phyloP scores from a whole-genome alignment of 2,113 vertebrate genomes.

The Scomber colias region DNA sequence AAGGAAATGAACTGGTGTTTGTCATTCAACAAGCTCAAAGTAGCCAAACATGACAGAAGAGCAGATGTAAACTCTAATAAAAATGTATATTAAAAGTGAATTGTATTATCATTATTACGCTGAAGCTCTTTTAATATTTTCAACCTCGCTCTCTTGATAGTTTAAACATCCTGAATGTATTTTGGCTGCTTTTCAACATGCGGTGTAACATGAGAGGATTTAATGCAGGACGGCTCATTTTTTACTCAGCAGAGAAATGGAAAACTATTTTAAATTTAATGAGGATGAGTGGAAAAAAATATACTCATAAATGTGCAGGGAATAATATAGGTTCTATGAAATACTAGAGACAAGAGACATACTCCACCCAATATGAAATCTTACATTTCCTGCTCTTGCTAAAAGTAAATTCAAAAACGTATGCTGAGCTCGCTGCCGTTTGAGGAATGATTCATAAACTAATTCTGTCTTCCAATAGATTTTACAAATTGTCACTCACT shows the following conservation, averaged over 20 bases:
- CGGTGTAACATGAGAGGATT: not conserved
- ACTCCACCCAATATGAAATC: conserved; percentile 40
- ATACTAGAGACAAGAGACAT: conserved; percentile 42
- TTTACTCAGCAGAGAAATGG: not conserved
- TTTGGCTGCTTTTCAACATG: conserved; percentile 1
- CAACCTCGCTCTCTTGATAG: not conserved
- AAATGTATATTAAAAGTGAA: not conserved
- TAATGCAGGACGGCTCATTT: not conserved
- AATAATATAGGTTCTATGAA: conserved; percentile 50
- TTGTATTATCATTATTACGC: not conserved
- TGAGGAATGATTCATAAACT: conserved; percentile 38
- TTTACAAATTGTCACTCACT: conserved; percentile 24
- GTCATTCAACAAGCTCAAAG: conserved; percentile 45
- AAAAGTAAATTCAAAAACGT: conserved; percentile 25
- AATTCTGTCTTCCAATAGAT: conserved; percentile 26
- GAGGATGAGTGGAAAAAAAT: conserved; percentile 19
- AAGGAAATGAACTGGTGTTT: conserved; percentile 57
- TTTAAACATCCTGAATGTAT: conserved; percentile 1
- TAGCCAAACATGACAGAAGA: not conserved
- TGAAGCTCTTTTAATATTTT: not conserved
- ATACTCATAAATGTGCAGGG: conserved; percentile 35
- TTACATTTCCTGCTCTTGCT: conserved; percentile 23
- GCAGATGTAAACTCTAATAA: conserved; percentile 15
- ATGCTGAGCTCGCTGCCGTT: not conserved
- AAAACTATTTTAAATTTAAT: conserved; percentile 31